phyloP scores from a whole-genome alignment of 2,113 vertebrate genomes.

The human (Homo sapiens) region GRCh38 chr1:37605001-37605500 shows the following conservation, averaged over 20 bases:
- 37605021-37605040: slow-evolving; percentile 20
- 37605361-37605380: not conserved
- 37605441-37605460: no score
- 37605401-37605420: not conserved
- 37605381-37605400: not conserved
- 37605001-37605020: not conserved
- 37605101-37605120: slow-evolving; percentile 67
- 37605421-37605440: not conserved
- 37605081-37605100: slow-evolving; percentile 52
- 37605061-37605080: slow-evolving; percentile 58
- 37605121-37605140: slow-evolving; percentile 67
- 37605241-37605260: slow-evolving; percentile 52
- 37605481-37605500: not conserved
- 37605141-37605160: slow-evolving; percentile 57
- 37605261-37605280: slow-evolving; percentile 24
- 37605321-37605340: not conserved
- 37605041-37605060: slow-evolving; percentile 35
- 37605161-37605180: slow-evolving; percentile 60
- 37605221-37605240: slow-evolving; percentile 34
- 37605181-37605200: slow-evolving; percentile 36
- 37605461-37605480: not conserved
- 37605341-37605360: not conserved
- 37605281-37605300: slow-evolving; percentile 10
- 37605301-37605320: not conserved
- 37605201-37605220: slow-evolving; percentile 37